Base-by-base conservation (phyloP, 2,113 vertebrate genomes). In the Hipposideros armiger region DNA sequence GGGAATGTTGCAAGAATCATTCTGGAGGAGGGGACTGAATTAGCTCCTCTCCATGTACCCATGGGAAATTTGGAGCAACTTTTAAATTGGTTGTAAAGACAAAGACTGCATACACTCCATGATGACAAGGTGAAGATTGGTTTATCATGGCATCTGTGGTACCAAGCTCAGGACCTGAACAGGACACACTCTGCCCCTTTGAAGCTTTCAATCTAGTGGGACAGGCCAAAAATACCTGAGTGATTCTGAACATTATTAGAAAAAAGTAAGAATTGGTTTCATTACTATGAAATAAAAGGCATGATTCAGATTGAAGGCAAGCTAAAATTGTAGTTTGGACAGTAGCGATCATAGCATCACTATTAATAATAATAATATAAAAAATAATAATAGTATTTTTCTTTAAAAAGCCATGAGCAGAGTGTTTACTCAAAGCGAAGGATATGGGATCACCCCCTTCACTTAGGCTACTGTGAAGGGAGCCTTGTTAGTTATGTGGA, bases 221-320 rank as follows among this genome's bases (percentile, higher is more conserved):
- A 36, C 7, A 77, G 22, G 30, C 13, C 11, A 69, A 69, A 94
- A 30, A 62, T 60, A 30, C 4, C 40, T 26, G 10, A 42, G 5
- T 67, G 32, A 77, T 81, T 95, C 77, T 52, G 24, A 78, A 67
- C 4, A 32, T 26, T 73, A 42, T 67, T 84, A 76, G n/a, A 26
- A n/a, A 82, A 77, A 94, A 62, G 22, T 77, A 8, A 1, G 7
- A 80, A 56, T 42, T 58, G 24, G 2, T 81, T 93, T 72, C 15
- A 54, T 81, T 42, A 42, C 4, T 28, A 60, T 42, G 20, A 91
- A 95, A 28, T 82, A 78, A 93, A 92, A 94, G 17, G 11, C 74
- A 67, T 2, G 0, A 19, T 50, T 17, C 32, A 76, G 22, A 66
- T 7, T 62, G 40, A 92, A 73, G 24, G 11, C 0, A 50, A 60